A percentile compares a stretch with the other conserved stretches of the same genome.
Conservation (phyloP, 2,888 invertebrate genomes). For the Eupithecia vulgata region DNA sequence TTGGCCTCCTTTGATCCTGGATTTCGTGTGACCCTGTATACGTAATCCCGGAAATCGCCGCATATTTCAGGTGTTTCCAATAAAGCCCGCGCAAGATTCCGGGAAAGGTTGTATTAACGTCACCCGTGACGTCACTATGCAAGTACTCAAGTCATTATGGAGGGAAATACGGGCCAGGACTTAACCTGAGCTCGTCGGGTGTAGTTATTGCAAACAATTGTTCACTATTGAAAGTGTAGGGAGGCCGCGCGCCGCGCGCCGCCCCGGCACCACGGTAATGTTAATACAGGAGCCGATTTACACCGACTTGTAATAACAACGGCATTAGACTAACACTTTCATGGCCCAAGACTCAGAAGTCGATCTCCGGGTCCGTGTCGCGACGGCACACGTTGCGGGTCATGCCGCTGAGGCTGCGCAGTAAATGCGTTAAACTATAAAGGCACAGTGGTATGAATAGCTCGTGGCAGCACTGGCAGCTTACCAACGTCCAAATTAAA, state of each 20-base stretch:
- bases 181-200: not conserved
- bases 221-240: too few relatives aligned
- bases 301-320: not conserved
- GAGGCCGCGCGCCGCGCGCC: not conserved
- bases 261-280: too few relatives aligned
- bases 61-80: conserved; percentile 31
- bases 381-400: too few relatives aligned
- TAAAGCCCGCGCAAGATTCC: conserved; percentile 22
- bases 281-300: not conserved
- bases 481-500: not conserved
- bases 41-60: not conserved
- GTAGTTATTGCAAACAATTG: too few relatives aligned
- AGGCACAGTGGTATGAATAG: too few relatives aligned
- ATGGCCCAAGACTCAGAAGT: too few relatives aligned
- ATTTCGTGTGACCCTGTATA: not conserved
- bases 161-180: not conserved
- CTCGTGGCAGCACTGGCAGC: not conserved
- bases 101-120: conserved; percentile 13
- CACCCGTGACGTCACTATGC: conserved; percentile 16
- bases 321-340: too few relatives aligned
- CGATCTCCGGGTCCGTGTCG: too few relatives aligned
- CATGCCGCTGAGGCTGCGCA: too few relatives aligned
- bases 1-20: not conserved
- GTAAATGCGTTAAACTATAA: too few relatives aligned
- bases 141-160: too few relatives aligned